Percentiles rank a stretch among this genome's conserved stretches.
phyloP scores from a whole-genome alignment of 1,140 invertebrate species.

The Aporrectodea caliginosa region DNA sequence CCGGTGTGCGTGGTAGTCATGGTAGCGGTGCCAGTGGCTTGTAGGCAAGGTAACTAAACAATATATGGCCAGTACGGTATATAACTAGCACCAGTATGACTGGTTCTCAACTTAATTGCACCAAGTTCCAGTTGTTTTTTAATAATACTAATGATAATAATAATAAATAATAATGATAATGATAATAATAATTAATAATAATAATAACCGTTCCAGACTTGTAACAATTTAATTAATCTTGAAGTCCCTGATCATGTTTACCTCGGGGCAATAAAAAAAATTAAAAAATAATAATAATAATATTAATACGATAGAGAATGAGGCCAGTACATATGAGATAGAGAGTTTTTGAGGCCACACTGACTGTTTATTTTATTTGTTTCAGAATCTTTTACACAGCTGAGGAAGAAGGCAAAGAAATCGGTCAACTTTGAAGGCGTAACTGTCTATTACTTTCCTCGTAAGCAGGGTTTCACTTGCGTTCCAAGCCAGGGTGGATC shows the following conservation, averaged over 20 bases:
- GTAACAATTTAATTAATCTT: background rate
- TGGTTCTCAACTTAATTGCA: no score
- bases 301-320: no score
- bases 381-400: background rate
- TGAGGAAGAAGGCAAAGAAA: conserved; percentile 41
- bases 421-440: conserved; percentile 81
- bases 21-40: background rate
- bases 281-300: no score
- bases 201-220: no score
- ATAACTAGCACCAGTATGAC: background rate
- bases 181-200: no score
- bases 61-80: background rate
- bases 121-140: no score
- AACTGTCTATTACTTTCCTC: conserved; percentile 90
- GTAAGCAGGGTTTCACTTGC: conserved; percentile 94
- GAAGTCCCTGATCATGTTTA: background rate
- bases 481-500: conserved; percentile 94
- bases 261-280: no score
- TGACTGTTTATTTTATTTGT: background rate
- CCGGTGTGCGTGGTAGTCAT: background rate
- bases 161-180: no score
- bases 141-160: no score
- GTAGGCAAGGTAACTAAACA: background rate
- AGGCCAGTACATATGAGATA: no score
- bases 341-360: background rate